A percentile compares a stretch with the other conserved stretches of the same genome.
Evolutionary conservation across 2,113 vertebrate genomes (phyloP).

Genomic region (Alligator sinensis): DNA sequence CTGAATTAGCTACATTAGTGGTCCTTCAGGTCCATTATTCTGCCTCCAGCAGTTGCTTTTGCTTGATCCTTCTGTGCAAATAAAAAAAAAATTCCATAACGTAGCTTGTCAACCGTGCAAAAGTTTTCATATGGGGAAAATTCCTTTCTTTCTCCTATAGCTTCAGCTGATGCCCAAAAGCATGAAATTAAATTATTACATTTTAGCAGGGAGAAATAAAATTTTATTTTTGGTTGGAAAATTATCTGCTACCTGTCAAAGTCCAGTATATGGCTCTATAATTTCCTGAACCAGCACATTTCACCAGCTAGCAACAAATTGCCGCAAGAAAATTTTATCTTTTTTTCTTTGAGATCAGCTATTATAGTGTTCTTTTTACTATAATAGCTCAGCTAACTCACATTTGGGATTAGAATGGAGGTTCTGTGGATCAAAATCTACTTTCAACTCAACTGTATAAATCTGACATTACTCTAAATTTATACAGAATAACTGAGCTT

Average conservation of each 20-base stretch:
- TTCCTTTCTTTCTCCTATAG: background rate
- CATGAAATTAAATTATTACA: background rate
- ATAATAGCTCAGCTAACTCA: background rate
- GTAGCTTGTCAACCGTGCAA: background rate
- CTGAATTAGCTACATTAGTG: slow-evolving; percentile 3
- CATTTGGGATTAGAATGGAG: slow-evolving; percentile 11
- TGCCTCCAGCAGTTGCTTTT: background rate
- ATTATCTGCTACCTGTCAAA: background rate
- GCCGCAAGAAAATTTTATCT: background rate
- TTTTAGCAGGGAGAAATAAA: background rate
- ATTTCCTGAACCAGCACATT: background rate
- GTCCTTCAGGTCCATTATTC: slow-evolving; percentile 32
- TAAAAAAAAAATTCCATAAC: background rate
- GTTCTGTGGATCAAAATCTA: background rate
- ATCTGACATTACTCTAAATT: background rate
- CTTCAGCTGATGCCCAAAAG: background rate
- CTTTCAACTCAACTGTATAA: background rate
- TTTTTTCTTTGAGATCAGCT: slow-evolving; percentile 26
- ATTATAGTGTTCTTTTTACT: background rate
- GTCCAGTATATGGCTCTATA: background rate
- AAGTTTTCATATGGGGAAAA: background rate
- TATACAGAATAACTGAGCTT: background rate
- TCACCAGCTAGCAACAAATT: background rate
- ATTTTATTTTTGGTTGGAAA: background rate
- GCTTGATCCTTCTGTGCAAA: slow-evolving; percentile 16